Evolutionary conservation across 2,888 invertebrate species (phyloP), one percentile per base, ranked within the genome.

Genomic region (Pseudoips prasinana): DNA sequence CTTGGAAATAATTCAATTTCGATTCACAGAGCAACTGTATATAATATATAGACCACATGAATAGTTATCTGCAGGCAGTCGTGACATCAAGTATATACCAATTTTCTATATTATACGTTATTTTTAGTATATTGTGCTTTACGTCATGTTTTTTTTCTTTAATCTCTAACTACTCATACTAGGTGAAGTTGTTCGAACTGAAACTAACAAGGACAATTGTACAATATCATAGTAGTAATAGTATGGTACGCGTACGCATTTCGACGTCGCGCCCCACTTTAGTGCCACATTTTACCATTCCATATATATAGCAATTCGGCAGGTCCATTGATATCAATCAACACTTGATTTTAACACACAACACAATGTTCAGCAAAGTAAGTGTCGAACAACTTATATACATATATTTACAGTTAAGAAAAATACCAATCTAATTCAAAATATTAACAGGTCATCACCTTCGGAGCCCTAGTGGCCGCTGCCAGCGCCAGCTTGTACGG

Each of bases 401-500:
- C 14, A 14, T 2, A 14, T 3, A 5, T 5, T 3, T 14, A 14
- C 5, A 14, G 14, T 14, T 14, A 3, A 14, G 3, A n/a, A n/a
- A n/a, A n/a, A 14, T 14, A 14, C 14, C 14, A 3, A 14, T 14
- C 14, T 14, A 14, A 14, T 14, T 14, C 14, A 14, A 14, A 3
- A 14, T 14, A 14, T 23, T 63, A 64, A 4, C 64, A 90, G 90
- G 76, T 88, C 46, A 47, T 85, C 49, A 69, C 79, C 39, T 61
- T 90, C 39, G 65, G 77, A 39, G 75, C 73, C 27, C 45, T 89
- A 34, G 47, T 90, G 69, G 75, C 78, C 14, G 70, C 88, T n/a
- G 82, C 85, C 41, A 83, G 73, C 50, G 90, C 90, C 25, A 89
- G 90, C 20, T 64, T 86, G 20, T 74, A 58, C 20, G 71, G 69